phyloP scores from a whole-genome alignment of 2,113 vertebrate genomes.

The Cephalopholis sonnerati region DNA sequence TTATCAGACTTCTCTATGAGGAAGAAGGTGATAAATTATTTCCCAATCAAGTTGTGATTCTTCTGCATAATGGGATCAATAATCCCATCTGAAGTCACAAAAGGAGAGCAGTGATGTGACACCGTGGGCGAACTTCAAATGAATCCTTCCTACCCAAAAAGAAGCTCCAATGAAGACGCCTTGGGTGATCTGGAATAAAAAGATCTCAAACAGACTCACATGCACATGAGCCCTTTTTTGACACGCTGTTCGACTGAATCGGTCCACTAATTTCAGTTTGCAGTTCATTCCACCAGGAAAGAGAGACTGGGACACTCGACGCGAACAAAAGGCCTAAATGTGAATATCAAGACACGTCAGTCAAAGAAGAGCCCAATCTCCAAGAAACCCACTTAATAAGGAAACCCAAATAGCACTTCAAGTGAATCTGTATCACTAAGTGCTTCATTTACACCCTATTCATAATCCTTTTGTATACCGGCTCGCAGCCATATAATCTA shows the following conservation, averaged over 20 bases:
- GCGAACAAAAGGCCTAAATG: constrained; percentile 73
- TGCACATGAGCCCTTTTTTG: constrained; percentile 19
- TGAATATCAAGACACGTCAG: constrained; percentile 61
- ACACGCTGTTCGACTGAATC: constrained; percentile 64
- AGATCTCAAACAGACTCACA: constrained; percentile 55
- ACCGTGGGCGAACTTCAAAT: constrained; percentile 55
- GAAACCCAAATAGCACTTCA: constrained; percentile 76
- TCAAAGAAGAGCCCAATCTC: constrained; percentile 66
- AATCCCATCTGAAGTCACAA: constrained; percentile 43
- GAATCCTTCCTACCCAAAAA: constrained; percentile 32
- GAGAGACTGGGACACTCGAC: constrained; percentile 54
- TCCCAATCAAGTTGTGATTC: constrained; percentile 60
- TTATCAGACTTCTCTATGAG: constrained; percentile 10
- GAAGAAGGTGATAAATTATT: constrained; percentile 41
- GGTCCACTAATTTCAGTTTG: constrained; percentile 64
- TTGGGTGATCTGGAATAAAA: constrained; percentile 51
- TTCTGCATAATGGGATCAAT: constrained; percentile 59
- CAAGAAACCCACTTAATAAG: constrained; percentile 74
- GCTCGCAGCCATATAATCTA: constrained; percentile 68
- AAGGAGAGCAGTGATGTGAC: constrained; percentile 49
- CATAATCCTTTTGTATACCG: constrained; percentile 71
- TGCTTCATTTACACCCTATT: constrained; percentile 81
- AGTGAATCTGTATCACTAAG: constrained; percentile 67
- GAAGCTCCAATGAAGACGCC: constrained; percentile 27
- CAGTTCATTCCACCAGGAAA: constrained; percentile 53